phyloP scores from a whole-genome alignment of 2,888 invertebrate genomes.

The Tetramorium bicarinatum region DNA sequence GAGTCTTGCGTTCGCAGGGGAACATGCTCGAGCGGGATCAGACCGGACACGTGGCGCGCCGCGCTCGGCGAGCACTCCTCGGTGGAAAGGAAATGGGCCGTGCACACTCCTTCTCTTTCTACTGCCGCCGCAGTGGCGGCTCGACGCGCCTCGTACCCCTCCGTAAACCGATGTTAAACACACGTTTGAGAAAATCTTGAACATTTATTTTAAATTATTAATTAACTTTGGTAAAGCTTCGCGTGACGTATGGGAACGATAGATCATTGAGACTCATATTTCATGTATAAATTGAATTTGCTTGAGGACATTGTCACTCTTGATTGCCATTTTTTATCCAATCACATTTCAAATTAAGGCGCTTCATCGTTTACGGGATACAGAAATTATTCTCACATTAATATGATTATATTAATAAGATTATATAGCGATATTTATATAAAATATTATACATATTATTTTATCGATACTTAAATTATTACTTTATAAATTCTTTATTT shows the following conservation, averaged over 20 bases:
- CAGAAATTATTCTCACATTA: neutral
- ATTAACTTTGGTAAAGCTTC: neutral
- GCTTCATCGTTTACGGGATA: neutral
- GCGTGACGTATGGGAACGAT: neutral
- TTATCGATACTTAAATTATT: neutral
- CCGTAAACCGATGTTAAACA: neutral
- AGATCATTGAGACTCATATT: neutral
- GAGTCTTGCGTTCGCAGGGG: conserved; percentile 83
- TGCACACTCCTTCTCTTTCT: conserved; percentile 9
- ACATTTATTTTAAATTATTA: neutral
- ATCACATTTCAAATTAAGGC: neutral
- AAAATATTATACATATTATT: neutral
- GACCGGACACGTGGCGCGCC: conserved; percentile 66
- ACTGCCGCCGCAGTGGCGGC: conserved; percentile 21
- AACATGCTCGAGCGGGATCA: conserved; percentile 75
- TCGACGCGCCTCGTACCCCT: neutral
- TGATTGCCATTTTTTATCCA: neutral
- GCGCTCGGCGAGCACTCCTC: conserved; percentile 37
- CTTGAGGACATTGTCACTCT: neutral
- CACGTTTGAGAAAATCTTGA: neutral
- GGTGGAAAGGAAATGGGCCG: neutral
- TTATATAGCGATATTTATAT: neutral
- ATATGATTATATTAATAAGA: too few relatives aligned
- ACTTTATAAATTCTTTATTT: neutral
- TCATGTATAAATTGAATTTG: neutral